Evolutionary conservation across 2,113 vertebrate genomes (phyloP), one percentile per base, ranked within the genome.

Genomic region (Caracal caracal): DNA sequence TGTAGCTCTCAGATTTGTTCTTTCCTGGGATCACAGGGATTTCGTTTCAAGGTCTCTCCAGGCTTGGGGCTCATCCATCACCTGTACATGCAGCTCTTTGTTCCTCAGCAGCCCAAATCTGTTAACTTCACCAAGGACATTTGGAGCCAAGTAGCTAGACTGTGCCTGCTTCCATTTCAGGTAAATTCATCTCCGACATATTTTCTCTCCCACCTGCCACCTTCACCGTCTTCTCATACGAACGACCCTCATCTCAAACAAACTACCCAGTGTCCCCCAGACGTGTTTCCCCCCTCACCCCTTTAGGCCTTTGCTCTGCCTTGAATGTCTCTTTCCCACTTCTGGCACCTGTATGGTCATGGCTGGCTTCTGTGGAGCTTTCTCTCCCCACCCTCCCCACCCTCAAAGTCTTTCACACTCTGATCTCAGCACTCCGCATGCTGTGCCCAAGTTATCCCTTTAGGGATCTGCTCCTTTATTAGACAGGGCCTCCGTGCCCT

Each of bases 191-290:
- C 35, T 88, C 37, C 26, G 13, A 3, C 2, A 1, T 11, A 0
- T 15, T 16, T 81, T 35, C 10, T 47, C 16, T 12, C 35, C 20
- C 0, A 0, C 12, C 16, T 11, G 15, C 1, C 12, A 12, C 10
- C 13, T 61, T 47, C 9, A 43, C 49, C 56, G 12, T 16, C 8
- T 11, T 33, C 7, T 66, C 33, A 49, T n/a, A 56, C 15, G 53
- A 71, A 56, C 15, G 53, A 71, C 1, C 30, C 33, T 9, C 22
- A n/a, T 6, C 33, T 85, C 26, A 79, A 5, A 68, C 49, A 70
- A 47, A 59, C 68, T 19, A 61, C 10, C 26, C 16, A 24, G 30
- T 28, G 3, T 33, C 53, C 80, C 43, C 70, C 33, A 40, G 13
- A 28, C 0, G 0, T 10, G 35, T 11, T 71, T 88, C 24, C 53